Evolutionary conservation across 2,888 invertebrate genomes (phyloP).

Genomic region (Autographa gamma): DNA sequence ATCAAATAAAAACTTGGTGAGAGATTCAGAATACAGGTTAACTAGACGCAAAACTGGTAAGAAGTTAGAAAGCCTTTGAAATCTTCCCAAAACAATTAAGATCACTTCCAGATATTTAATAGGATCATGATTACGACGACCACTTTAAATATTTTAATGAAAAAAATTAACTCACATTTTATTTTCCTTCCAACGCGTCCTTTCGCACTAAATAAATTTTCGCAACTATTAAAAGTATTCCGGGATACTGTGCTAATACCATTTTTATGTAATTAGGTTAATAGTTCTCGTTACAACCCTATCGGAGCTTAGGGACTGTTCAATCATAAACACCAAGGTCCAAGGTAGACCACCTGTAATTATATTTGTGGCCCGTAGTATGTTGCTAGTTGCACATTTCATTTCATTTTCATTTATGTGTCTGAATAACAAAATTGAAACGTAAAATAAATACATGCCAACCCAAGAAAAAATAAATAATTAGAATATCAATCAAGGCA

Average conservation of each 20-base stretch:
- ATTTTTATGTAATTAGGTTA: constrained; percentile 52
- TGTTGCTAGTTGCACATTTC: too few species aligned
- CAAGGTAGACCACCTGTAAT: constrained; percentile 44
- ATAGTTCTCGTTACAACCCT: constrained; percentile 22
- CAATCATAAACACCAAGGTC: constrained; percentile 41
- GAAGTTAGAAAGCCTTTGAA: too few species aligned
- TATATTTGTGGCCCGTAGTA: constrained; percentile 18
- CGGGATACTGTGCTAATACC: constrained; percentile 13
- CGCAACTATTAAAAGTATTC: constrained; percentile 39
- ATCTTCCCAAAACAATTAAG: too few species aligned
- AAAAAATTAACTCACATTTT: constrained; percentile 32
- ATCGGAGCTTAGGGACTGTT: constrained; percentile 33
- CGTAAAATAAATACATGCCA: too few species aligned
- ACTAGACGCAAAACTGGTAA: too few species aligned
- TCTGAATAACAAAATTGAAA: too few species aligned
- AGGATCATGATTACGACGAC: background rate
- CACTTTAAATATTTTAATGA: background rate
- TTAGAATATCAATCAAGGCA: too few species aligned
- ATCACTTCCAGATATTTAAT: background rate
- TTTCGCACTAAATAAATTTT: constrained; percentile 21
- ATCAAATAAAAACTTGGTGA: too few species aligned
- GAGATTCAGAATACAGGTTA: too few species aligned
- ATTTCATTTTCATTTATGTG: too few species aligned
- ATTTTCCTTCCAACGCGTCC: constrained; percentile 26
- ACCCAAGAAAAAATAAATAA: too few species aligned